Base-by-base conservation (phyloP, 2,113 vertebrate genomes). In the Pteropus alecto region DNA sequence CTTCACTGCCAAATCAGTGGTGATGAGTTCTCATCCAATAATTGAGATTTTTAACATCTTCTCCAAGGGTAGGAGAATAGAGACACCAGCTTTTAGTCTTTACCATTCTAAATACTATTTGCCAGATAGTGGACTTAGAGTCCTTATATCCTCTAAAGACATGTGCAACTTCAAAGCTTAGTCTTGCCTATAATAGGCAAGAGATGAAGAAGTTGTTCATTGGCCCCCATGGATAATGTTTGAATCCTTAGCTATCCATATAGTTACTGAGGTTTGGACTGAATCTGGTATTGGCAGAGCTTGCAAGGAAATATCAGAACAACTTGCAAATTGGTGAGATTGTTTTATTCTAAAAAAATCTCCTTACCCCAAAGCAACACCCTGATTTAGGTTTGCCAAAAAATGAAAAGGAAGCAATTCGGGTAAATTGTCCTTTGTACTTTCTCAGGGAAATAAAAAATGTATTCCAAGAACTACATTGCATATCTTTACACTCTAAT, bases 31-130 rank as follows among this genome's bases (percentile, higher is more conserved):
- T 71, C 7, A 46, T 13, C 2, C 2, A 65, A 0, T 5, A 4
- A 65, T 5, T 95, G 33, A 79, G 15, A 2, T 46, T 97, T 93
- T 94, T 38, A 83, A n/a, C 21, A 90, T 33, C 7, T 56, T 97
- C 97, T 92, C 48, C 38, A 71, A n/a, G 43, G 2, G 96, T 97
- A 93, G 74, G 43, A 96, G 76, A 97, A 82, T 19, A 61, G 93
- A 26, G 54, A 92, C 26, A n/a, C 0, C 1, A 79, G 6, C 68
- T 97, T 97, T 93, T 43, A 60, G 33, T 51, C n/a, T 67, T 96
- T 54, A 74, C 10, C 18, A 43, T 77, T 71, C 33, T 35, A 97
- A 93, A 15, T 28, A 35, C 11, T 93, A 2, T 15, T 87, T 77
- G 4, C 48, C 4, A 54, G 5, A 22, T 1, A 18, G 79, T 88